Evolutionary conservation across 2,797 vertebrate genomes (phyloP).

Genomic region (Cygnus olor): DNA sequence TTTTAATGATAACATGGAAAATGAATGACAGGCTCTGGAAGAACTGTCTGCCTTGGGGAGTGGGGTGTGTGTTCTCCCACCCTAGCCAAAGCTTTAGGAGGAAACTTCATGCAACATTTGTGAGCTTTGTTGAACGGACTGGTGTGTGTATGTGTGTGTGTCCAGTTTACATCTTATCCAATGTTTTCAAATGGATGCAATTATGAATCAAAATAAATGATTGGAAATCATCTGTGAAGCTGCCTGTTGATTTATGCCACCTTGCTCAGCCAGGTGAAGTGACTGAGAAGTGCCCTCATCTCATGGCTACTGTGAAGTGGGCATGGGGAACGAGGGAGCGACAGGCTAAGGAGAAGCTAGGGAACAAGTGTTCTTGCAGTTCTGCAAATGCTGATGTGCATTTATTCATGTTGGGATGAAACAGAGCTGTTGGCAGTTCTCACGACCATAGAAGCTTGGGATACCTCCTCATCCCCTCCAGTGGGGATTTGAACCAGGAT

Average conservation of each 20-base stretch:
- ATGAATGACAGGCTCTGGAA: background rate
- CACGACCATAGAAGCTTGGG: background rate
- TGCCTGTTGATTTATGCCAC: slow-evolving; percentile 12
- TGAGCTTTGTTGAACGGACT: slow-evolving; percentile 16
- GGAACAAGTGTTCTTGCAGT: background rate
- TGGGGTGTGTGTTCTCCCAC: background rate
- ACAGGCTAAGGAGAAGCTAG: background rate
- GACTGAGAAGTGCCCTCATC: background rate
- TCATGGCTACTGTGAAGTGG: background rate
- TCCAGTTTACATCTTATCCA: slow-evolving; percentile 13
- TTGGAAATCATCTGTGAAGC: background rate
- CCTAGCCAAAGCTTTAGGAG: background rate
- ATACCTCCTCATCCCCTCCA: background rate
- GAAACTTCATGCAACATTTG: background rate
- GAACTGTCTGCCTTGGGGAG: background rate
- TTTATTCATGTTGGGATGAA: background rate
- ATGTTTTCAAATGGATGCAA: slow-evolving; percentile 35
- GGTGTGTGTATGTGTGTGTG: background rate
- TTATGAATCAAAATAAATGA: slow-evolving; percentile 49
- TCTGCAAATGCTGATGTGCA: background rate
- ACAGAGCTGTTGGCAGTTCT: background rate
- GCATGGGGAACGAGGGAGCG: background rate
- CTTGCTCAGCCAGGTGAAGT: background rate
- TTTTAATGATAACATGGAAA: background rate
- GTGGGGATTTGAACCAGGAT: background rate